phyloP scores from a whole-genome alignment of 2,888 invertebrate genomes.

The Aricia artaxerxes region DNA sequence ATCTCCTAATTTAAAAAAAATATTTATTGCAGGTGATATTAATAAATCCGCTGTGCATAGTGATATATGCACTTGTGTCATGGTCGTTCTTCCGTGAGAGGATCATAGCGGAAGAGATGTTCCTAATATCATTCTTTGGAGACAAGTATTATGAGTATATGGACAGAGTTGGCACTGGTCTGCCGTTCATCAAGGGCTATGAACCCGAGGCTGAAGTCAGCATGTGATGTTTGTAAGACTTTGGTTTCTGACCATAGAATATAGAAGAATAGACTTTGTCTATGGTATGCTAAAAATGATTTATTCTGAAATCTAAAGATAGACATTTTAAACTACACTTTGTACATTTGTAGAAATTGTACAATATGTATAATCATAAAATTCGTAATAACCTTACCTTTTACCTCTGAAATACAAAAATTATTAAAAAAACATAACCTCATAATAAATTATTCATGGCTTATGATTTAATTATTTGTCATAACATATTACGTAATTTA shows the following conservation, averaged over 20 bases:
- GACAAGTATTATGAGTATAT: slow-evolving; percentile 93
- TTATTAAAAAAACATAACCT: neutral
- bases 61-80: slow-evolving; percentile 89
- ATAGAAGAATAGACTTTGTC: slow-evolving; percentile 1
- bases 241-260: neutral
- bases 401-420: neutral
- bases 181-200: slow-evolving; percentile 93
- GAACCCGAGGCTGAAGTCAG: slow-evolving; percentile 45
- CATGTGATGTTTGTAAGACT: slow-evolving; percentile 35
- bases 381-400: neutral
- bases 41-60: slow-evolving; percentile 92
- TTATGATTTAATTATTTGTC: neutral
- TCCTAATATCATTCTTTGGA: slow-evolving; percentile 95
- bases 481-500: neutral
- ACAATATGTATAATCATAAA: neutral
- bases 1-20: neutral
- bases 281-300: neutral
- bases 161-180: slow-evolving; percentile 88
- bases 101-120: slow-evolving; percentile 93
- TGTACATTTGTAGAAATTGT: neutral
- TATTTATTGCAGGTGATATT: slow-evolving; percentile 84
- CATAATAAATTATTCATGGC: neutral
- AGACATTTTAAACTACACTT: no score
- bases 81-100: slow-evolving; percentile 96
- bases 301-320: neutral